Base-by-base conservation (phyloP, 2,797 vertebrate species). In the Squalus acanthias region DNA sequence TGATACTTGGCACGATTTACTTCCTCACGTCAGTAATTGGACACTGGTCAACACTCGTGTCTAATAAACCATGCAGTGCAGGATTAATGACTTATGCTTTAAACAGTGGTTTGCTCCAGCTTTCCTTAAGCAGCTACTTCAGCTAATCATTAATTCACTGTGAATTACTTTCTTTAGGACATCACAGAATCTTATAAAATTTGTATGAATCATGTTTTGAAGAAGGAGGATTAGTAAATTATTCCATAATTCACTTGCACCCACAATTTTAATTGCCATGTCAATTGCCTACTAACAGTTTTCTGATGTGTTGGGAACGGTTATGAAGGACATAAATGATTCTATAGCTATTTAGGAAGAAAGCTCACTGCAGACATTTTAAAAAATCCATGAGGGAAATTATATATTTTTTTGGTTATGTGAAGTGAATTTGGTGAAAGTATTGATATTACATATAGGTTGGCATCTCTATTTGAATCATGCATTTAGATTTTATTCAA, bases 91-190 rank as follows among this genome's bases (percentile, higher is more conserved):
- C 91, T 94, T 70, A 95, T 33, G 46, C 15, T 95, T 74, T 95
- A 74, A 95, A 76, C 17, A 17, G 94, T n/a, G 26, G 26, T 17
- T 76, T 95, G n/a, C 63, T 93, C 65, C 91, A 46, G 65, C 65
- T 93, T 67, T 57, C 50, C 94, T 65, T 74, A 70, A 95, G 12
- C 60, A 95, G 26, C 10, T 57, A n/a, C 70, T 74, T 57, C 50
- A 72, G 57, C 94, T 57, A 95, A 57, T 95, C 94, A 95, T 76
- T 95, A 95, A 95, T 95, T 76, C 94, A 57, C 50, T 20, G 46
- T 95, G 70, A 72, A 95, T 95, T 76, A 76, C 69, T 74, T 95
- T 95, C 70, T 76, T 76, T 17, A n/a, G 50, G 53, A 57, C 94
- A 95, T 72, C 13, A 10, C 6, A 29, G 70, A 95, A 76, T 46